Base-by-base conservation (phyloP, 2,888 invertebrate genomes). In the Ophonus ardosiacus region DNA sequence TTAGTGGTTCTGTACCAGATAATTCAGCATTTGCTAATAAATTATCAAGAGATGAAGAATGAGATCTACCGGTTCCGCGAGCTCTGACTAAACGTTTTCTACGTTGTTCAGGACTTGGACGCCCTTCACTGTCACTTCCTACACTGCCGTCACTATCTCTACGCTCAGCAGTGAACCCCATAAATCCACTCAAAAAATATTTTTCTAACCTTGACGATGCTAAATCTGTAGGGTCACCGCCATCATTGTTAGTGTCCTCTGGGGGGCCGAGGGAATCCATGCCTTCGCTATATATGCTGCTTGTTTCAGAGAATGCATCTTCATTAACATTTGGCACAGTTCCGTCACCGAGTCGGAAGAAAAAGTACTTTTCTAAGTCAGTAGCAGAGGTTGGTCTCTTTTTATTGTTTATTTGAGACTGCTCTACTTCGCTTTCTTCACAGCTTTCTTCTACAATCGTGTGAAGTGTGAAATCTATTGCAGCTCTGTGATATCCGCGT, bases 381-480 rank as follows among this genome's bases (percentile, higher is more conserved):
- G 97, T 97, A 0, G 96, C 95, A 0, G 96, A 96, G 85, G 94
- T 93, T 51, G 95, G 95, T 84, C 96, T 93, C 87, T 93, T 93
- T 91, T 94, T 94, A 92, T 92, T 93, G 89, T 91, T 90, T 87
- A 92, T 86, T 86, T 91, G 85, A 0, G 90, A 89, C 63, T 94
- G 95, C 88, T 97, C 97, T 86, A 96, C 94, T 91, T 97, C 97
- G 91, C 97, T 97, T 91, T 98, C 98, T 92, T 98, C 98, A 90
- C 98, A 98, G 89, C 97, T 97, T 91, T 98, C 98, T 92, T 98
- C 98, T 38, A 97, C 96, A 88, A 98, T 98, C 0, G 98, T 98
- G 90, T 98, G 98, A 86, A 98, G 92, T 0, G 97, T 97, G 90
- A 97, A 97, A 91, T 98, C 97, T 89, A 97, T 95, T 0, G 95